phyloP scores from a whole-genome alignment of 2,113 vertebrate genomes.

The Lethenteron camtschaticum region DNA sequence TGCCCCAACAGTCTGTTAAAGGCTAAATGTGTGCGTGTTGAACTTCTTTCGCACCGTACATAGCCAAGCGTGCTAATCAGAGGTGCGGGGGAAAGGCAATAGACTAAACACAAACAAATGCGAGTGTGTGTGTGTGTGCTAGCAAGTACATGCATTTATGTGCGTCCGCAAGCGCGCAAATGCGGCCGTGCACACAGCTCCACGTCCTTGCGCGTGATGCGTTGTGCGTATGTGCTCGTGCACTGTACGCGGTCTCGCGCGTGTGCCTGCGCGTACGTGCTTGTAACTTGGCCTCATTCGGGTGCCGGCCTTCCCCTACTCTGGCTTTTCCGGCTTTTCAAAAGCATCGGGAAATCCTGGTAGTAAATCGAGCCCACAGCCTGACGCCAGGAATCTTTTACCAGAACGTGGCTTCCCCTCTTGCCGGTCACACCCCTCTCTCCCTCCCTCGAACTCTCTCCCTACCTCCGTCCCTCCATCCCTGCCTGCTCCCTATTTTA shows the following conservation, averaged over 20 bases:
- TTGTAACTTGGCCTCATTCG: background rate
- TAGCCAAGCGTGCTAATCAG: no score
- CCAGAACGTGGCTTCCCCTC: background rate
- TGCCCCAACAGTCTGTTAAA: no score
- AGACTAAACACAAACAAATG: no score
- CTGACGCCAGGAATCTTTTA: background rate
- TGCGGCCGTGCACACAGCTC: background rate
- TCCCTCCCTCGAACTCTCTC: background rate
- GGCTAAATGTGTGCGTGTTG: no score
- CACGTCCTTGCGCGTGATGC: background rate
- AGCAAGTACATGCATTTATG: background rate
- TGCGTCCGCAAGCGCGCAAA: background rate
- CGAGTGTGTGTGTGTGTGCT: no score
- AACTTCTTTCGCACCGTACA: no score
- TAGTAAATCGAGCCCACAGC: background rate
- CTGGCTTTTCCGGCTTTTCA: background rate
- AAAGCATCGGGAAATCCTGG: background rate
- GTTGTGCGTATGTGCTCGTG: background rate
- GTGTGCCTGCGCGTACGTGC: background rate
- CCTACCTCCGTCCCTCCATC: background rate
- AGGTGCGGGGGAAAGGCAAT: no score
- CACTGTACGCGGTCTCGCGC: background rate
- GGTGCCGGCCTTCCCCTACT: background rate
- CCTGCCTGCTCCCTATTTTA: background rate
- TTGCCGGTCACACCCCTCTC: background rate